phyloP scores from a whole-genome alignment of 1,140 invertebrate species.

The Bacillus rossius region DNA sequence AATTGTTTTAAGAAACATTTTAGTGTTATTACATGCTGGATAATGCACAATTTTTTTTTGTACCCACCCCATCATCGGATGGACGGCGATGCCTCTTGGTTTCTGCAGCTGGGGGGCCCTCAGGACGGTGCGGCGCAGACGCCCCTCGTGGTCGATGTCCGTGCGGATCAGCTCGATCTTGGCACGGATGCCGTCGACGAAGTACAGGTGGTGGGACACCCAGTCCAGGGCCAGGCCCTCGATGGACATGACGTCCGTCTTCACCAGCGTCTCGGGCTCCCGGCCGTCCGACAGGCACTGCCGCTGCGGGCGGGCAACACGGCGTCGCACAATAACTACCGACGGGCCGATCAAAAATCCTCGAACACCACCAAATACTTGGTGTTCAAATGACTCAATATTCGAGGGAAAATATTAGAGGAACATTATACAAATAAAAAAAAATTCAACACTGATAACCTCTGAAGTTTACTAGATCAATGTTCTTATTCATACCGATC shows the following conservation, averaged over 20 bases:
- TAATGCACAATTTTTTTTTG: too few relatives aligned
- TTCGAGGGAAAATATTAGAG: too few relatives aligned
- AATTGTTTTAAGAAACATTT: too few relatives aligned
- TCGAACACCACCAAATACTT: too few relatives aligned
- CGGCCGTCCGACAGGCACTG: conserved; percentile 64
- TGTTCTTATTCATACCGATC: too few relatives aligned
- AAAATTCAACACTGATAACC: too few relatives aligned
- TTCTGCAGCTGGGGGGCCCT: conserved; percentile 65
- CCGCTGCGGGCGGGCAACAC: conserved; percentile 39
- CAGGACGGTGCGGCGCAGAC: conserved; percentile 72
- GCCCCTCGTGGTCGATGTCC: conserved; percentile 56
- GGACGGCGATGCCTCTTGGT: conserved; percentile 82
- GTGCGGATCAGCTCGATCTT: conserved; percentile 76
- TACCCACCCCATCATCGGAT: conserved; percentile 65
- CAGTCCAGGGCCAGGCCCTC: conserved; percentile 93
- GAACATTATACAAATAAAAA: too few relatives aligned
- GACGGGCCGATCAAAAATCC: too few relatives aligned
- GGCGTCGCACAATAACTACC: too few relatives aligned
- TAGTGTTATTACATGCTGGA: too few relatives aligned
- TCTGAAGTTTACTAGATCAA: too few relatives aligned
- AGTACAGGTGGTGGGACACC: conserved; percentile 89
- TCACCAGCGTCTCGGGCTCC: conserved; percentile 61
- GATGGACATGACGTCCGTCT: conserved; percentile 69
- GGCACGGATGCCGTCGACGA: conserved; percentile 73
- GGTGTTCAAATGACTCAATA: too few relatives aligned